Evolutionary conservation across 2,888 invertebrate genomes (phyloP).

Genomic region (Lamellibrachia columna): DNA sequence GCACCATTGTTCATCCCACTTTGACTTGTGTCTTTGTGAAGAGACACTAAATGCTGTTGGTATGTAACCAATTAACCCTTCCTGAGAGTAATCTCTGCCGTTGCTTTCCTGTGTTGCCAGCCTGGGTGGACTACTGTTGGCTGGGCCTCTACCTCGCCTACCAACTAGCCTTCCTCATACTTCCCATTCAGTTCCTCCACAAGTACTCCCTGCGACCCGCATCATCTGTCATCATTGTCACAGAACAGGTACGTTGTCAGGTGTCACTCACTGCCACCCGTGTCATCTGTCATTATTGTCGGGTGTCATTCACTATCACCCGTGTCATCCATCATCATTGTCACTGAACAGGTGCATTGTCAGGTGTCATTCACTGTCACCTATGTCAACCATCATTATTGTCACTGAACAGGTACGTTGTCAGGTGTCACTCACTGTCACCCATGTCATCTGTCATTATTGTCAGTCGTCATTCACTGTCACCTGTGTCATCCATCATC

Average conservation of each 20-base stretch:
- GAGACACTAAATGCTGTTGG: neutral
- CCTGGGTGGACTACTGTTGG: constrained; percentile 55
- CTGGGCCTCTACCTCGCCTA: constrained; percentile 58
- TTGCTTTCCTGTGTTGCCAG: constrained; percentile 45
- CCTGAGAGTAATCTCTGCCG: neutral
- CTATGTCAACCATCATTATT: too few species aligned
- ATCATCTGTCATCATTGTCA: constrained; percentile 70
- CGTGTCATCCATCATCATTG: constrained; percentile 67
- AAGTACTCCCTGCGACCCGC: constrained; percentile 70
- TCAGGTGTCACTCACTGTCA: too few species aligned
- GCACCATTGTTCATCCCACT: too few species aligned
- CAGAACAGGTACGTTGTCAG: constrained; percentile 71
- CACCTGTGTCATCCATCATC: constrained; percentile 67
- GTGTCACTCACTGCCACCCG: constrained; percentile 36
- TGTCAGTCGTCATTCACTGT: constrained; percentile 65
- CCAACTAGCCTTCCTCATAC: constrained; percentile 57
- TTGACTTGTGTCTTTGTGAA: too few species aligned
- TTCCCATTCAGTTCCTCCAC: constrained; percentile 66
- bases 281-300: constrained; percentile 66
- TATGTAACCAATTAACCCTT: neutral
- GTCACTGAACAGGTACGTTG: too few species aligned
- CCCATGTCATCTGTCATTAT: constrained; percentile 62
- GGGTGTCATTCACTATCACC: constrained; percentile 69
- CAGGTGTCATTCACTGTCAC: neutral
- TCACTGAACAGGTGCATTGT: constrained; percentile 72